Conservation (phyloP, 2,888 invertebrate species). For the Macrophya alboannulata region DNA sequence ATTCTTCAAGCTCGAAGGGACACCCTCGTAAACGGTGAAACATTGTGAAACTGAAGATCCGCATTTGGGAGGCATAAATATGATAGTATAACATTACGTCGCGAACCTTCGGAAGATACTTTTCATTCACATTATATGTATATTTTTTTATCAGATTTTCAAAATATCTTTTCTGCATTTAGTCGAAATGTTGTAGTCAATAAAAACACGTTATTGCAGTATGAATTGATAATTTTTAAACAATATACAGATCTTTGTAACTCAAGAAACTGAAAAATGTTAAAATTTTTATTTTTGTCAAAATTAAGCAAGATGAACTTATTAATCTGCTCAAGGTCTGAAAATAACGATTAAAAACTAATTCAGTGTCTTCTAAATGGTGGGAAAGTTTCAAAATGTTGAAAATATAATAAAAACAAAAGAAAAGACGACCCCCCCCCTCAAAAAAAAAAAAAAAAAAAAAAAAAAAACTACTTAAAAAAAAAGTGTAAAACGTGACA, state of each 20-base stretch:
- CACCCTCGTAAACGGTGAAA: slow-evolving; percentile 1
- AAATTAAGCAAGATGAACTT: neutral
- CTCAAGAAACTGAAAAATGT: too few relatives aligned
- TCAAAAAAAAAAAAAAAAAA: too few relatives aligned
- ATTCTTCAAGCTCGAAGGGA: neutral
- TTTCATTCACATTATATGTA: neutral
- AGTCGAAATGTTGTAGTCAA: neutral
- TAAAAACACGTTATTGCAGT: neutral
- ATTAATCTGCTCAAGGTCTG: too few relatives aligned
- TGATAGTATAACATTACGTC: neutral
- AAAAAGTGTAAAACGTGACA: too few relatives aligned
- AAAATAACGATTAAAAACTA: too few relatives aligned
- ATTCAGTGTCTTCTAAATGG: too few relatives aligned
- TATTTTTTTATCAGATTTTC: neutral
- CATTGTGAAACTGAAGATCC: neutral
- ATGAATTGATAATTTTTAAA: neutral
- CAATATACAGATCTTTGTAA: too few relatives aligned
- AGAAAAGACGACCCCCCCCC: too few relatives aligned
- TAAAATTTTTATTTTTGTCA: neutral
- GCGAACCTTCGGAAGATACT: neutral
- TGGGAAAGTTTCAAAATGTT: too few relatives aligned
- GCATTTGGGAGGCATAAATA: neutral
- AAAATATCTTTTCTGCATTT: neutral
- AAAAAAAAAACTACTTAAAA: too few relatives aligned
- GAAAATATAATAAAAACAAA: too few relatives aligned